phyloP scores from a whole-genome alignment of 2,113 vertebrate species.

The Antechinus stuartii region DNA sequence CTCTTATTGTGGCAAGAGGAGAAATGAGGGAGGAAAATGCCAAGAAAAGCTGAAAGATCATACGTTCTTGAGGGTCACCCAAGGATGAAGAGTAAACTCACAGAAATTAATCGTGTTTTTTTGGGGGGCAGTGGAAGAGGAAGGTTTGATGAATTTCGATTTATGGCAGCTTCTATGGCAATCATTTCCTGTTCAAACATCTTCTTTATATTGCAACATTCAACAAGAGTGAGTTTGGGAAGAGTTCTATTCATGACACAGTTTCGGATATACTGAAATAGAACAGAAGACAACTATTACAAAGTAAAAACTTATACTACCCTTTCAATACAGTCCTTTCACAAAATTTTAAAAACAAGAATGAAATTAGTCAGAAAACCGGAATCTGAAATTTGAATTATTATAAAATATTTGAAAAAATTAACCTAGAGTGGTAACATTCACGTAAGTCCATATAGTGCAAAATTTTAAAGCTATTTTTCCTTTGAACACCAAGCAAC shows the following conservation, averaged over 20 bases:
- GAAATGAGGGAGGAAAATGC: background rate
- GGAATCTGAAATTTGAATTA: background rate
- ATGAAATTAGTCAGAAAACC: background rate
- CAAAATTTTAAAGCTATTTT: background rate
- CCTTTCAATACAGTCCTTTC: background rate
- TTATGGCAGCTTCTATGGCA: slow-evolving; percentile 91
- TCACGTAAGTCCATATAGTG: background rate
- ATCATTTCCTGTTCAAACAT: slow-evolving; percentile 96
- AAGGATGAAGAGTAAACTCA: slow-evolving; percentile 80
- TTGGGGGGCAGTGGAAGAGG: slow-evolving; percentile 97
- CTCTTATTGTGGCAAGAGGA: background rate
- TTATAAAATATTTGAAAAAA: background rate
- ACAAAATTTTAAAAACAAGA: background rate
- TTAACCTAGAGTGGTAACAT: background rate
- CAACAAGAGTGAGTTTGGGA: slow-evolving; percentile 94
- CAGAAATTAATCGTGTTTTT: slow-evolving; percentile 89
- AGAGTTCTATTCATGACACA: slow-evolving; percentile 92
- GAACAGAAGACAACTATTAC: slow-evolving; percentile 50
- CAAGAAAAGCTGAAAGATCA: background rate
- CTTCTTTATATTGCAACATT: slow-evolving; percentile 90
- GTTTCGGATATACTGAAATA: slow-evolving; percentile 91
- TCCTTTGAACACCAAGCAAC: background rate
- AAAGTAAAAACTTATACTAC: background rate
- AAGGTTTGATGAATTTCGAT: slow-evolving; percentile 90
- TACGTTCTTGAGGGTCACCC: background rate